Conservation (phyloP, 2,113 vertebrate species). For the Eretmochelys imbricata region DNA sequence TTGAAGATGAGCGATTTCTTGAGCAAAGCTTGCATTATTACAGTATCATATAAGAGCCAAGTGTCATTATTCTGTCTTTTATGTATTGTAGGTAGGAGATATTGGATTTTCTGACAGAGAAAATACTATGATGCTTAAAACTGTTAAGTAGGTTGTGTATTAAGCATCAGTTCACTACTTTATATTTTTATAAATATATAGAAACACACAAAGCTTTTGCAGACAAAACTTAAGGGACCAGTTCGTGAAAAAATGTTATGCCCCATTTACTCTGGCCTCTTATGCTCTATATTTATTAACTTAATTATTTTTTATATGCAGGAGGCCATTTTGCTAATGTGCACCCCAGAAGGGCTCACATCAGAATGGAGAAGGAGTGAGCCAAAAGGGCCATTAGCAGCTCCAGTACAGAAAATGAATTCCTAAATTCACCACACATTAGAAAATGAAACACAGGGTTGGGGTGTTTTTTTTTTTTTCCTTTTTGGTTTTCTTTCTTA, state of each 20-base stretch:
- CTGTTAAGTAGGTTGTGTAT: conserved; percentile 24
- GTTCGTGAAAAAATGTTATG: conserved; percentile 73
- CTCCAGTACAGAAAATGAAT: background rate
- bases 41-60: background rate
- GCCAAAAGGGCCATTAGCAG: conserved; percentile 2
- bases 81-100: background rate
- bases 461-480: background rate
- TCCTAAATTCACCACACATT: conserved; percentile 28
- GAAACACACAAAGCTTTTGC: conserved; percentile 54
- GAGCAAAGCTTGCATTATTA: background rate
- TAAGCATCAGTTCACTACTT: conserved; percentile 5
- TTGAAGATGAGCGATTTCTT: background rate
- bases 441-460: conserved; percentile 7
- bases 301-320: conserved; percentile 55
- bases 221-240: conserved; percentile 69
- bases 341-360: conserved; percentile 21
- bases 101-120: background rate
- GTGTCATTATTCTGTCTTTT: background rate
- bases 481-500: background rate
- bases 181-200: conserved; percentile 68
- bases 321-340: conserved; percentile 21
- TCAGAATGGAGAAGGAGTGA: background rate
- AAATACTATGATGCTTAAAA: background rate
- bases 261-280: conserved; percentile 67
- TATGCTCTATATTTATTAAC: conserved; percentile 66